These are phyloP conservation scores for Gryllus bimaculatus DNA, from an alignment of 1,140 invertebrate genomes.

Conservation along the genomic window DNA sequence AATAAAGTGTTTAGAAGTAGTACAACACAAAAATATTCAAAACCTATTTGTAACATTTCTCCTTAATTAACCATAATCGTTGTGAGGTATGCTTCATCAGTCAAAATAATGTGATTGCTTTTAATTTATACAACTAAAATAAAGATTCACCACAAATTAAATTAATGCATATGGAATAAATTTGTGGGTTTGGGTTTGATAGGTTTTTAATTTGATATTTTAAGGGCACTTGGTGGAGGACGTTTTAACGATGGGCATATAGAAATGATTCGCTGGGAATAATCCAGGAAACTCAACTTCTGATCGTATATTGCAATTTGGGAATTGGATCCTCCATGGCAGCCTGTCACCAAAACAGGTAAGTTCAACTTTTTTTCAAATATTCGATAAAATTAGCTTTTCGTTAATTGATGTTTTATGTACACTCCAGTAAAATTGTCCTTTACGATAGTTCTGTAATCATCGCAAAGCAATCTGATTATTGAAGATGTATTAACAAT, in stretches of 20 bases:
- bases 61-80: too few relatives aligned
- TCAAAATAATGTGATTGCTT: too few relatives aligned
- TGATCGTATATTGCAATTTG: slow-evolving; percentile 82
- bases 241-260: slow-evolving; percentile 71
- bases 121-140: too few relatives aligned
- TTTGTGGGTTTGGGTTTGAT: background rate
- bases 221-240: slow-evolving; percentile 73
- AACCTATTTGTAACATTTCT: too few relatives aligned
- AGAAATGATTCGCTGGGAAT: slow-evolving; percentile 78
- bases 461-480: too few relatives aligned
- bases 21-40: too few relatives aligned
- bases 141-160: background rate
- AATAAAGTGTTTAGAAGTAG: too few relatives aligned
- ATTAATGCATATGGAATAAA: background rate
- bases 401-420: background rate
- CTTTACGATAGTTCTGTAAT: background rate
- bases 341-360: slow-evolving; percentile 83
- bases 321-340: slow-evolving; percentile 91
- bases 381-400: background rate
- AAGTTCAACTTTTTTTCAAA: slow-evolving; percentile 10
- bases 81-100: too few relatives aligned
- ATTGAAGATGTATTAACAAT: too few relatives aligned
- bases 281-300: slow-evolving; percentile 64
- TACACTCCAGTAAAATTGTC: background rate
- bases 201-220: slow-evolving; percentile 16